Conservation (phyloP, 2,888 invertebrate species). For the Caprella mutica region DNA sequence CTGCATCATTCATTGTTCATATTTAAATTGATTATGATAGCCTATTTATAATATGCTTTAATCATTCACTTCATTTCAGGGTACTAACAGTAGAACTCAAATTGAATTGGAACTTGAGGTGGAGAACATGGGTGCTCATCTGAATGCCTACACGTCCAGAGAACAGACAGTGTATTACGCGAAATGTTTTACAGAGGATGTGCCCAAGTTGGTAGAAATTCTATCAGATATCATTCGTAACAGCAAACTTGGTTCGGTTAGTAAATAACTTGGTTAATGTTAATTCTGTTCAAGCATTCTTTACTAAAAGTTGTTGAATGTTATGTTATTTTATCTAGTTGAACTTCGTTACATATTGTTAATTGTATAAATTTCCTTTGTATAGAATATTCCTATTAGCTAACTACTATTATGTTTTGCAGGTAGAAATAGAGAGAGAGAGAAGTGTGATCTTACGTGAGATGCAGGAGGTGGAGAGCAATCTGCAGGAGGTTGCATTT, state of each 20-base stretch:
- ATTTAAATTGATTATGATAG: too few species aligned
- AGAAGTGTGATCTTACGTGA: conserved; percentile 93
- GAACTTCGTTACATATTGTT: too few species aligned
- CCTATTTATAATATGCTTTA: too few species aligned
- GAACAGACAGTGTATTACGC: conserved; percentile 99
- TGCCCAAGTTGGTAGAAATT: conserved; percentile 87
- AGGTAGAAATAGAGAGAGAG: conserved; percentile 85
- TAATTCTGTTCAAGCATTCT: not conserved
- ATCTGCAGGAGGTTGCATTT: conserved; percentile 96
- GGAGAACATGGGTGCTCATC: conserved; percentile 96
- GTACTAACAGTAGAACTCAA: conserved; percentile 86
- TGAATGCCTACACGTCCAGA: conserved; percentile 97
- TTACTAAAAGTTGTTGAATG: not conserved
- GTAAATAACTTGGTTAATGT: not conserved
- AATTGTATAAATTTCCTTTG: not conserved
- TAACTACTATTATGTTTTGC: not conserved
- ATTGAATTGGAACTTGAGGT: conserved; percentile 92
- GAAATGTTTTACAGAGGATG: conserved; percentile 87
- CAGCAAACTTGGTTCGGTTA: conserved; percentile 60
- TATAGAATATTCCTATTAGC: not conserved
- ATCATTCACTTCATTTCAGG: too few species aligned
- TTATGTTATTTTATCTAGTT: not conserved
- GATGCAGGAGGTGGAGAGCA: conserved; percentile 98
- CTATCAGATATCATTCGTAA: conserved; percentile 94
- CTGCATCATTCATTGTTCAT: too few species aligned